These are phyloP conservation scores for Ceyx cyanopectus DNA, from an alignment of 2,113 vertebrate species.

Conservation along the genomic window DNA sequence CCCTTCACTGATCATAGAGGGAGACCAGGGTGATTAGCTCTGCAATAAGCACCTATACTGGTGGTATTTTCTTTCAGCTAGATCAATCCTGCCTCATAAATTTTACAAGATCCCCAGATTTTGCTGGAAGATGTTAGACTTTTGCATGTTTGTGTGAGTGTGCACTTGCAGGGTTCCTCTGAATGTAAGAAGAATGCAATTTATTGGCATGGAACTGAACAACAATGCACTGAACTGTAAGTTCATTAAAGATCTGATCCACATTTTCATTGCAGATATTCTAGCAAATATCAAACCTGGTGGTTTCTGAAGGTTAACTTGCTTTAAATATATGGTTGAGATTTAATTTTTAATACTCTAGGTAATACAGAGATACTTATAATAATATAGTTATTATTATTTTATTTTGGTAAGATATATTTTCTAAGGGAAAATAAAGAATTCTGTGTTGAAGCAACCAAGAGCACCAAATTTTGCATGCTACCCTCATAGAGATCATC, in stretches of 20 bases:
- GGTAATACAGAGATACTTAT: background rate
- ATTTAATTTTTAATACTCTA: background rate
- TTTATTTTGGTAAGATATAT: background rate
- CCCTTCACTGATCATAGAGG: background rate
- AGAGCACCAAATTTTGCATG: background rate
- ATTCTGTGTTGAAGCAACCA: background rate
- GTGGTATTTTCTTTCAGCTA: background rate
- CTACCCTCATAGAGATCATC: background rate
- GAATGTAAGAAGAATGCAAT: background rate
- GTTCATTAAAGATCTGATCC: background rate
- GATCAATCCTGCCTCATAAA: background rate
- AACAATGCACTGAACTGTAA: background rate
- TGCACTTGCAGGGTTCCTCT: background rate
- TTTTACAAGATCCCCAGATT: background rate
- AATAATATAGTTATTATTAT: background rate
- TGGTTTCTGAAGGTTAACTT: background rate
- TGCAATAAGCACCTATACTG: background rate
- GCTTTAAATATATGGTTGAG: background rate
- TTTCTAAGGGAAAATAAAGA: background rate
- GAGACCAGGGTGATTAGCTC: background rate
- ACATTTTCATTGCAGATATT: background rate
- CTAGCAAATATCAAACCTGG: background rate
- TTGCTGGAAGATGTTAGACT: background rate
- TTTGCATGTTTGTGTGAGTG: background rate
- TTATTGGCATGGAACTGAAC: background rate